Evolutionary conservation across 2,797 vertebrate species (phyloP).

Genomic region (Galagoides demidoff): DNA sequence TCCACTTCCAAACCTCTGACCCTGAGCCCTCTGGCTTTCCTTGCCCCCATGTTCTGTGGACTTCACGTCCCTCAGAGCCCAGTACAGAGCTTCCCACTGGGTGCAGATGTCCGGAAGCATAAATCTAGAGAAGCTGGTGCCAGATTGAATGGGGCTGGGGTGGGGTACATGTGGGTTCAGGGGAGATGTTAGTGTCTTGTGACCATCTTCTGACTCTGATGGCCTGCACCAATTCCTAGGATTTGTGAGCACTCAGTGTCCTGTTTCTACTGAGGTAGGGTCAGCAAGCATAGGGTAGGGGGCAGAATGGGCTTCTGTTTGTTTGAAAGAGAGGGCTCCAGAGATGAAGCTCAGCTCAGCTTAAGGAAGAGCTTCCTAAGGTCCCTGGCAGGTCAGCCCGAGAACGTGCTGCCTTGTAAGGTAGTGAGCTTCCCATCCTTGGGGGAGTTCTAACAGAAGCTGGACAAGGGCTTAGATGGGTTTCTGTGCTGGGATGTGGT

Average conservation of each 20-base stretch:
- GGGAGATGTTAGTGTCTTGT: not conserved
- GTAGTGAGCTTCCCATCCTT: slow-evolving; percentile 45
- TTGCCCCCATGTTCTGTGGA: not conserved
- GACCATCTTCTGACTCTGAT: not conserved
- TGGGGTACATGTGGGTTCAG: not conserved
- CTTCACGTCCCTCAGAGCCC: not conserved
- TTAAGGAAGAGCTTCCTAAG: not conserved
- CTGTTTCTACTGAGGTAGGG: not conserved
- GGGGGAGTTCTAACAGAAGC: not conserved
- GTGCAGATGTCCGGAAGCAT: not conserved
- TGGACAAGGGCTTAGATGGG: slow-evolving; percentile 51
- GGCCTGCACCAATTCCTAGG: not conserved
- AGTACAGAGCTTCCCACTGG: not conserved
- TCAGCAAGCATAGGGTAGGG: not conserved
- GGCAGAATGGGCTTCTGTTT: not conserved
- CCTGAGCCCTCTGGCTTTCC: not conserved
- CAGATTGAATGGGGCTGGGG: too few relatives aligned
- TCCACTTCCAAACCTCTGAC: not conserved
- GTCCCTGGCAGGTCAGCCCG: not conserved
- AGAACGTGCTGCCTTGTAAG: slow-evolving; percentile 49
- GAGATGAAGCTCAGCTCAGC: not conserved
- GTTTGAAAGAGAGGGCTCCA: not conserved
- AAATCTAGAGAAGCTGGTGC: not conserved
- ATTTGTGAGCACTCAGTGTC: not conserved
- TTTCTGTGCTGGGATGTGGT: slow-evolving; percentile 71